These are phyloP conservation scores for Napeogenes sylphis DNA, from an alignment of 2,888 invertebrate genomes.

Conservation along the genomic window DNA sequence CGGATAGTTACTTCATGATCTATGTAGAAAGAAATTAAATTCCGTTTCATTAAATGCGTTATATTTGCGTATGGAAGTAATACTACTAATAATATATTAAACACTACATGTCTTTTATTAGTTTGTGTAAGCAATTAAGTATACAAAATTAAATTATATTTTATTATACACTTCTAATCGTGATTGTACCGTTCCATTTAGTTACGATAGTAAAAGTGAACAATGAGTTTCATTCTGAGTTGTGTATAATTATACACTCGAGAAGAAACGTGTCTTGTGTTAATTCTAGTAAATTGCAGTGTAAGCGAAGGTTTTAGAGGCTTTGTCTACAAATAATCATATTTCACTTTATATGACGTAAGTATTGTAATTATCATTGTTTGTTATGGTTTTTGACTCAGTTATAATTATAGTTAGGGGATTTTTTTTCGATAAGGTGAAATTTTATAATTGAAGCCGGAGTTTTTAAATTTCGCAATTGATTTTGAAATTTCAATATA, in stretches of 20 bases:
- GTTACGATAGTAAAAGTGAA: constrained; percentile 47
- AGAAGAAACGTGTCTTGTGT: constrained; percentile 7
- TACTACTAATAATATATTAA: no score
- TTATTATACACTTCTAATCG: background rate
- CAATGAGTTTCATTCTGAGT: background rate
- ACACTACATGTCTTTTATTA: no score
- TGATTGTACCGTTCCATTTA: constrained; percentile 15
- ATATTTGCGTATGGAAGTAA: no score
- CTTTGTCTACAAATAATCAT: background rate
- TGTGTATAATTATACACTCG: constrained; percentile 3
- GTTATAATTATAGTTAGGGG: no score
- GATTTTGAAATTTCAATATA: no score
- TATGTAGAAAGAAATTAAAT: no score
- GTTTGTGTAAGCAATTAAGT: no score
- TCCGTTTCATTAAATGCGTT: no score
- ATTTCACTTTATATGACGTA: background rate
- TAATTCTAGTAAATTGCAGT: constrained; percentile 5
- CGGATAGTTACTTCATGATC: no score
- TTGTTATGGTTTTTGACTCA: background rate
- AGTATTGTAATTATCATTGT: background rate
- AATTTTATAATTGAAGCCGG: no score
- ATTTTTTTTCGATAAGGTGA: no score
- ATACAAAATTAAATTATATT: background rate
- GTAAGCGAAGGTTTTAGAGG: background rate
- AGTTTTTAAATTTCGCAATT: no score